A percentile compares a stretch with the other conserved stretches of the same genome.
Conservation (phyloP, 1,140 invertebrate species). For the Mizuhopecten yessoensis region DNA sequence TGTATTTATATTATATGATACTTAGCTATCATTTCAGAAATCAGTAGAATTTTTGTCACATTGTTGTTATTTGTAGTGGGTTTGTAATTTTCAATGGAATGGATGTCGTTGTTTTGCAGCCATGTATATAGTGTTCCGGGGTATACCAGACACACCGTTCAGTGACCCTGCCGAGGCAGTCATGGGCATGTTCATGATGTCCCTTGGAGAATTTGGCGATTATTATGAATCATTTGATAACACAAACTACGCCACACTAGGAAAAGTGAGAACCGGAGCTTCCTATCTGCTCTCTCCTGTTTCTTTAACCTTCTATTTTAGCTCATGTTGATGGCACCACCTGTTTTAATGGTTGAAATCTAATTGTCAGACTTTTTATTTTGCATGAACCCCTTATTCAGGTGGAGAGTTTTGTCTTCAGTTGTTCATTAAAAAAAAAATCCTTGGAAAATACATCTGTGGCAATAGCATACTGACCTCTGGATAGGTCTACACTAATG, state of each 20-base stretch:
- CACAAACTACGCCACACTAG: slow-evolving; percentile 94
- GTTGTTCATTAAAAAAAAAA: too few relatives aligned
- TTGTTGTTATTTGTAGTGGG: too few relatives aligned
- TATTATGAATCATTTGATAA: slow-evolving; percentile 95
- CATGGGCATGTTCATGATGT: slow-evolving; percentile 99
- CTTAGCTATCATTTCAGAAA: too few relatives aligned
- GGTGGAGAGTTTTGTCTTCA: not conserved
- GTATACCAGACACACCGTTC: slow-evolving; percentile 81
- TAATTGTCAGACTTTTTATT: not conserved
- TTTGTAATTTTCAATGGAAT: not conserved
- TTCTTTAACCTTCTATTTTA: slow-evolving; percentile 45
- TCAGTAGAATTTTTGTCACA: too few relatives aligned
- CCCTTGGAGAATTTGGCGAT: slow-evolving; percentile 97
- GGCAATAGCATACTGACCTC: too few relatives aligned
- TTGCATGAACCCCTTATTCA: not conserved
- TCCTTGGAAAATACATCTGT: too few relatives aligned
- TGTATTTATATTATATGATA: too few relatives aligned
- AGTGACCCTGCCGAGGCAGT: slow-evolving; percentile 92
- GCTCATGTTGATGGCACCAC: slow-evolving; percentile 11
- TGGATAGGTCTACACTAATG: too few relatives aligned
- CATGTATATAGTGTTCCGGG: slow-evolving; percentile 81
- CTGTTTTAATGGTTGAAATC: not conserved
- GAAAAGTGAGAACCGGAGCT: slow-evolving; percentile 87
- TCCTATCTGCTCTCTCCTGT: slow-evolving; percentile 49
- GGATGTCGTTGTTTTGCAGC: slow-evolving; percentile 73